Evolutionary conservation across 2,888 invertebrate genomes (phyloP), one percentile per base, ranked within the genome.

Genomic region (Apotomis capreana): DNA sequence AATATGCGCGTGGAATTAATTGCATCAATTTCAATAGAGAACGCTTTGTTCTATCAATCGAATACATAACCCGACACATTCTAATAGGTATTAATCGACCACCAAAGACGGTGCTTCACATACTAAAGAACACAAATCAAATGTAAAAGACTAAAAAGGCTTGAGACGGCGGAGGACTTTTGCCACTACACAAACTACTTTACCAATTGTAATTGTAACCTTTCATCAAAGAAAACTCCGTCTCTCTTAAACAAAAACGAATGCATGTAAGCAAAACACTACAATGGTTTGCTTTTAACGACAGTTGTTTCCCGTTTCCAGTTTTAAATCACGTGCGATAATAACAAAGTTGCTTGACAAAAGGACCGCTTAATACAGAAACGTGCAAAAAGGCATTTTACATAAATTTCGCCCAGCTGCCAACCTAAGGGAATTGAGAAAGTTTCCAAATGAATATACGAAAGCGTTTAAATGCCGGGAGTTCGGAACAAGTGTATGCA

Each of bases 391-490:
- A 71, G 65, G 68, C 63, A 59, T 80, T 85, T 80, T 81, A 83
- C 81, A 81, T 83, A 84, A 85, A 85, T 85, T 87, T 81, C 78
- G 80, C 81, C 79, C 79, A 79, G 81, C 79, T 82, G 81, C 80
- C 82, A 86, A 86, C 83, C 83, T 83, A 85, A 86, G 83, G 83
- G 84, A 85, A 87, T 89, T 87, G 85, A 83, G 79, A 87, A 90
- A 89, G 83, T 90, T 89, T 84, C 76, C 73, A 72, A 87, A 89
- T 87, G 85, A 89, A 89, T 88, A 86, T 83, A 83, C 83, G 84
- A 84, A 83, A 83, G 84, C 82, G 85, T 89, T 87, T 84, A 77
- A 82, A 81, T 76, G 79, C 72, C 65, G 76, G 76, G 73, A 70
- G 74, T 73, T 69, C 75, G 77, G 77, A 80, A 80, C 78, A 78